A percentile compares a stretch with the other conserved stretches of the same genome.
phyloP scores from a whole-genome alignment of 2,797 vertebrate genomes.

The Acomys russatus region DNA sequence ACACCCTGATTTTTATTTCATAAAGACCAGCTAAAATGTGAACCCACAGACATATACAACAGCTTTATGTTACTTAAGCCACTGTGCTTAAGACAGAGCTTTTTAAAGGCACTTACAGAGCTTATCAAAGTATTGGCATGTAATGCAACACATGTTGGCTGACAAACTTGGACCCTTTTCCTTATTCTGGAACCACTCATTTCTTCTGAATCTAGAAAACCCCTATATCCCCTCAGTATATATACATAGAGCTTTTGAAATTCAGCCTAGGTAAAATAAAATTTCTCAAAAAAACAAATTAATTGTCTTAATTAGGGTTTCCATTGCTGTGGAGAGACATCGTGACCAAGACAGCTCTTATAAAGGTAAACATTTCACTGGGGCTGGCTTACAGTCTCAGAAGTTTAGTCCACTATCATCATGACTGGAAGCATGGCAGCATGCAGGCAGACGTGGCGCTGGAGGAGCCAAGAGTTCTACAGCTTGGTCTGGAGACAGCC shows the following conservation, averaged over 20 bases:
- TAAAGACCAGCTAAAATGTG: neutral
- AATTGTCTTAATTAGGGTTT: neutral
- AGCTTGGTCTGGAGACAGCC: no score
- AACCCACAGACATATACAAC: neutral
- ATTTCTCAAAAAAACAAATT: neutral
- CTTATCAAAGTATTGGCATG: no score
- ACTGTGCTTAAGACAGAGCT: neutral
- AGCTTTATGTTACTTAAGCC: neutral
- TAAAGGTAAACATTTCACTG: no score
- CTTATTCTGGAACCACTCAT: neutral
- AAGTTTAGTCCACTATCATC: no score
- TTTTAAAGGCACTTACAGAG: neutral
- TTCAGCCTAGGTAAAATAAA: neutral
- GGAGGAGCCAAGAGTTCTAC: no score
- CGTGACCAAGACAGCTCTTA: no score
- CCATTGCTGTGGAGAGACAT: no score
- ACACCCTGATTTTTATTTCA: neutral
- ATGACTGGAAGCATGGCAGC: no score
- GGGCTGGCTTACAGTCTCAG: no score
- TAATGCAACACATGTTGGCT: neutral
- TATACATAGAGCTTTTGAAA: neutral
- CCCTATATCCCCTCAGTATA: neutral
- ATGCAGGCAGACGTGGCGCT: no score
- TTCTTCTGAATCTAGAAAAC: conserved; percentile 10
- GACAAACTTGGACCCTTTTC: neutral